Evolutionary conservation across 2,888 invertebrate genomes (phyloP).

Genomic region (Trichogramma evanescens): DNA sequence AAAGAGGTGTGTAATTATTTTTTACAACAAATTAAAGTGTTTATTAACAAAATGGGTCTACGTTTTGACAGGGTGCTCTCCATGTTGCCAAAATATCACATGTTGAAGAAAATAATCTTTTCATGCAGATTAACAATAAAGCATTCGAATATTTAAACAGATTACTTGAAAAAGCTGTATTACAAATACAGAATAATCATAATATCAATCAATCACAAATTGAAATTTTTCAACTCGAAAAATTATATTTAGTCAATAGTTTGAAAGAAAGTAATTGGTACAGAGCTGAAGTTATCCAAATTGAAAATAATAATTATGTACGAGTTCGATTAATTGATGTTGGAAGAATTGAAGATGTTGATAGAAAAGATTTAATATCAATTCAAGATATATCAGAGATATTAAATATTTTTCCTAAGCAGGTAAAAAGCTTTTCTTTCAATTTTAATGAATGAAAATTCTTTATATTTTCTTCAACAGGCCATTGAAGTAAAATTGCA

Average conservation of each 20-base stretch:
- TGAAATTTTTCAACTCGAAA: background rate
- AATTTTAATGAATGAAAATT: background rate
- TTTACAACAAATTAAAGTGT: background rate
- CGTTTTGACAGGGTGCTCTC: background rate
- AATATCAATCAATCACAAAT: background rate
- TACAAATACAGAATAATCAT: background rate
- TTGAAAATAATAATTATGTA: background rate
- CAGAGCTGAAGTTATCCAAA: constrained; percentile 7
- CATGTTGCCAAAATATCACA: background rate
- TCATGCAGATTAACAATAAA: constrained; percentile 4
- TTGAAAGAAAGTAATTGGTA: background rate
- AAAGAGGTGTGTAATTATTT: background rate
- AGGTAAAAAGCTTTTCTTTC: constrained; percentile 45
- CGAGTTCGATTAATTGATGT: constrained; percentile 25
- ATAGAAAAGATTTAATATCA: constrained; percentile 42
- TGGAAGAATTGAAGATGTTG: constrained; percentile 34
- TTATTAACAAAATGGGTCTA: background rate
- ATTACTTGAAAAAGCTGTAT: background rate
- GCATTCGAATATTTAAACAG: constrained; percentile 1
- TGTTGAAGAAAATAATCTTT: background rate
- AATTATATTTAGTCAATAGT: constrained; percentile 6
- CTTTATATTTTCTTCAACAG: constrained; percentile 34
- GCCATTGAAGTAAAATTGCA: constrained; percentile 56
- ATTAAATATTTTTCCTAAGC: constrained; percentile 45
- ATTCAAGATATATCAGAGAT: constrained; percentile 46